Conservation (phyloP, 2,113 vertebrate genomes). For the Corythoichthys intestinalis region DNA sequence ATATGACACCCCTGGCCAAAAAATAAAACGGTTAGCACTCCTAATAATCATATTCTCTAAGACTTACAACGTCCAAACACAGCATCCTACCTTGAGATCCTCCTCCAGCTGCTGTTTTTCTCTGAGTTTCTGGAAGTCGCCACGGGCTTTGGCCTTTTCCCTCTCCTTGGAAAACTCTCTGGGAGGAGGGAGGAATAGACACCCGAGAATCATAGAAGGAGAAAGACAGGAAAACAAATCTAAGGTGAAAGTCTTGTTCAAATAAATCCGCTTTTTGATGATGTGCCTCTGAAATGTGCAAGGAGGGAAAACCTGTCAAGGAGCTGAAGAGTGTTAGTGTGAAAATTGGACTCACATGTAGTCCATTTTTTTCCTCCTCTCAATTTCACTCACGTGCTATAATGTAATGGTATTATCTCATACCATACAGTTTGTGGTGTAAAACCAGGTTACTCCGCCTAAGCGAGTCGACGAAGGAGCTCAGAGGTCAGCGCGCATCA, state of each 20-base stretch:
- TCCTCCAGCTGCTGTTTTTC: constrained; percentile 98
- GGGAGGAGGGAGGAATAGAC: constrained; percentile 15
- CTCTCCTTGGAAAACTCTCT: constrained; percentile 99
- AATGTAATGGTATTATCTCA: no score
- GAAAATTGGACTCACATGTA: constrained; percentile 4
- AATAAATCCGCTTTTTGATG: constrained; percentile 12
- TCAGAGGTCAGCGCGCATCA: constrained; percentile 8
- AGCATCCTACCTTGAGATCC: constrained; percentile 79
- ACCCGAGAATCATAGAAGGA: constrained; percentile 11
- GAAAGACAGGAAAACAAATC: constrained; percentile 56
- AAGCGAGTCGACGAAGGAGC: neutral
- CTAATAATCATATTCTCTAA: no score
- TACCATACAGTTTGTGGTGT: neutral
- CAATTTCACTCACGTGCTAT: no score
- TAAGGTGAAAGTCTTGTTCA: constrained; percentile 12
- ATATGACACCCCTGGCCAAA: no score
- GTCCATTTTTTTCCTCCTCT: no score
- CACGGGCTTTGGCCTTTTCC: constrained; percentile 95
- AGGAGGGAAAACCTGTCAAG: constrained; percentile 38
- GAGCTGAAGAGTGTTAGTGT: constrained; percentile 46
- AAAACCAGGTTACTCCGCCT: neutral
- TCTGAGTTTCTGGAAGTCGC: constrained; percentile 94
- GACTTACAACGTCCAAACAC: neutral
- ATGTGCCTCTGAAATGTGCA: constrained; percentile 3
- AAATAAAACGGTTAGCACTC: no score